phyloP scores from a whole-genome alignment of 30 jellyfish, hydroid and myxozoan genomes.

The Rhopilema esculentum region DNA sequence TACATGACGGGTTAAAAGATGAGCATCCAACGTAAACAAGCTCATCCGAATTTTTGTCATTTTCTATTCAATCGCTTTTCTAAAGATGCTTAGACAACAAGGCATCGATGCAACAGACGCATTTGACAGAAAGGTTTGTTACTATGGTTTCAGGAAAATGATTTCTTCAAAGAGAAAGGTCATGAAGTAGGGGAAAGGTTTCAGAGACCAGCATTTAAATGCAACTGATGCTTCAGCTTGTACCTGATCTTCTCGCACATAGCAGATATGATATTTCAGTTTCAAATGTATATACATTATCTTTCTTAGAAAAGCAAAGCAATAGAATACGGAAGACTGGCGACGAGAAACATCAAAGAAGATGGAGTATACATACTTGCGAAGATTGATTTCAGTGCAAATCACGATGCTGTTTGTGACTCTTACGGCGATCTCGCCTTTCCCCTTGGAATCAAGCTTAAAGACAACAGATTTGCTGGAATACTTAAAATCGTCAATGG shows the following conservation, averaged over 20 bases:
- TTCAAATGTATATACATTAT: background rate
- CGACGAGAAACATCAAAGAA: background rate
- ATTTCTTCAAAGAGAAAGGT: too few relatives aligned
- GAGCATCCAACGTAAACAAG: background rate
- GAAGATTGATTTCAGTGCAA: background rate
- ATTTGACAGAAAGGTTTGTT: background rate
- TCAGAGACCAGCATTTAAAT: too few relatives aligned
- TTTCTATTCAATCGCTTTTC: background rate
- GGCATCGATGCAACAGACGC: background rate
- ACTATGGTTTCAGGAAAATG: background rate
- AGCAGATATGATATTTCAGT: too few relatives aligned
- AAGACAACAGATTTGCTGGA: constrained; percentile 21
- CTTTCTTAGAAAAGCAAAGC: background rate
- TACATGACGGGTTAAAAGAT: too few relatives aligned
- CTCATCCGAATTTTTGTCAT: background rate
- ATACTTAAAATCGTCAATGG: constrained; percentile 42
- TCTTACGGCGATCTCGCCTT: constrained; percentile 13
- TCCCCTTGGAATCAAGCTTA: constrained; percentile 7
- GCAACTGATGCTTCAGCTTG: too few relatives aligned
- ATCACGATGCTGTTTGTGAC: background rate
- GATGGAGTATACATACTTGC: background rate
- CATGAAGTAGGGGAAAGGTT: too few relatives aligned
- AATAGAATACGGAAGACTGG: background rate
- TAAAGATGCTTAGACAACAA: background rate
- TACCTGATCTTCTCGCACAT: too few relatives aligned